These are phyloP conservation scores for Spea multiplicata DNA, from an alignment of 2,113 vertebrate genomes.

Conservation along the genomic window DNA sequence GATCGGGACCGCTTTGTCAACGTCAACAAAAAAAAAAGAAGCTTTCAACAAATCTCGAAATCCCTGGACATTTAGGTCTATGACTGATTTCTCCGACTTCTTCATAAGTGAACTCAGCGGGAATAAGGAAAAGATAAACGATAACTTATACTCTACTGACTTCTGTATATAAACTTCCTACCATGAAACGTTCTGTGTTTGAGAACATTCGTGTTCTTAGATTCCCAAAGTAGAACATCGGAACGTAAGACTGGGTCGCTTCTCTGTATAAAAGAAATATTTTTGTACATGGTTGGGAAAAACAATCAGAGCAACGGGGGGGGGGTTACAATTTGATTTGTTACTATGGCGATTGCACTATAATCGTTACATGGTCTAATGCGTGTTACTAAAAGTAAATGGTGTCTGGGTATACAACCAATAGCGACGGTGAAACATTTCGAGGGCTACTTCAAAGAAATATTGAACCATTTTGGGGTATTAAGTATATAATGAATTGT, in stretches of 20 bases:
- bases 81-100: not conserved
- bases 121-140: accelerated
- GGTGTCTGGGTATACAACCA: no score
- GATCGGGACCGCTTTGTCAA: not conserved
- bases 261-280: not conserved
- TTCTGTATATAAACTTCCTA: not conserved
- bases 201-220: not conserved
- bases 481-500: no score
- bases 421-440: no score
- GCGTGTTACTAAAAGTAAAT: no score
- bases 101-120: not conserved
- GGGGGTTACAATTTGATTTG: no score
- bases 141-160: not conserved
- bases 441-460: no score
- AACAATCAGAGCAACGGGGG: not conserved
- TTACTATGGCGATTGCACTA: no score
- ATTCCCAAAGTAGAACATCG: not conserved
- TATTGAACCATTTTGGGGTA: no score
- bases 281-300: not conserved
- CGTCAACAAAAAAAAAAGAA: conserved; percentile 6
- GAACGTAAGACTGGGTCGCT: not conserved
- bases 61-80: not conserved
- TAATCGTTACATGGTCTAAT: no score
- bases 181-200: not conserved
- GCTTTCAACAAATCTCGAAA: not conserved